A percentile compares a stretch with the other conserved stretches of the same genome.
Evolutionary conservation across 2,113 vertebrate species (phyloP).

Genomic region (Vidua chalybeata): DNA sequence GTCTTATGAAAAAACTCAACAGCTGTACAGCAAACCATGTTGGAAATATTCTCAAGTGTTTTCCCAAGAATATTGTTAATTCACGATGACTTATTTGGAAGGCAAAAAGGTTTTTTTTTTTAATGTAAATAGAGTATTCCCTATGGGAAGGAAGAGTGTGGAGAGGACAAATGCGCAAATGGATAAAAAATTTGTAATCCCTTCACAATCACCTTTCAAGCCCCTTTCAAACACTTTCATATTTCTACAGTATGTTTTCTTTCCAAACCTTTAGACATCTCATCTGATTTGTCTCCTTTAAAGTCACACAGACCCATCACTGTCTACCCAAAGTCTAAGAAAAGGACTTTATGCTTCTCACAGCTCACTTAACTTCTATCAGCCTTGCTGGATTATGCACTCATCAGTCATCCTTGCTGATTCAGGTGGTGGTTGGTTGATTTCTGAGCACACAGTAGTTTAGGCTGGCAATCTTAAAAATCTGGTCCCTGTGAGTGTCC

Average conservation of each 20-base stretch:
- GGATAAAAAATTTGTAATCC: not conserved
- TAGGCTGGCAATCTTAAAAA: not conserved
- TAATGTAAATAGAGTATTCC: not conserved
- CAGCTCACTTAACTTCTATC: not conserved
- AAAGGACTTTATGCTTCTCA: not conserved
- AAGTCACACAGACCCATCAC: not conserved
- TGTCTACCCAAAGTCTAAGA: not conserved
- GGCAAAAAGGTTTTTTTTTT: not conserved
- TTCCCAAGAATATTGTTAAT: not conserved
- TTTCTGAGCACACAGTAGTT: not conserved
- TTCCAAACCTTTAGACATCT: not conserved
- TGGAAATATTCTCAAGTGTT: not conserved
- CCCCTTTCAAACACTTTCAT: no score
- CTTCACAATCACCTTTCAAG: not conserved
- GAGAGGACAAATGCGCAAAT: not conserved
- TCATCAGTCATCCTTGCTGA: not conserved
- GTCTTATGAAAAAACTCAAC: not conserved
- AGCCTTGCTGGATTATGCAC: not conserved
- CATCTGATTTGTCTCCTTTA: not conserved
- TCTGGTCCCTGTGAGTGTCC: not conserved
- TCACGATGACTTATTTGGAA: not conserved
- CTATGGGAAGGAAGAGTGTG: not conserved
- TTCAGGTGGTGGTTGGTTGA: not conserved
- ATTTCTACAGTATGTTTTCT: not conserved
- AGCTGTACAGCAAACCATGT: not conserved